Conservation (phyloP, 2,113 vertebrate genomes). For the Bothrops jararaca region DNA sequence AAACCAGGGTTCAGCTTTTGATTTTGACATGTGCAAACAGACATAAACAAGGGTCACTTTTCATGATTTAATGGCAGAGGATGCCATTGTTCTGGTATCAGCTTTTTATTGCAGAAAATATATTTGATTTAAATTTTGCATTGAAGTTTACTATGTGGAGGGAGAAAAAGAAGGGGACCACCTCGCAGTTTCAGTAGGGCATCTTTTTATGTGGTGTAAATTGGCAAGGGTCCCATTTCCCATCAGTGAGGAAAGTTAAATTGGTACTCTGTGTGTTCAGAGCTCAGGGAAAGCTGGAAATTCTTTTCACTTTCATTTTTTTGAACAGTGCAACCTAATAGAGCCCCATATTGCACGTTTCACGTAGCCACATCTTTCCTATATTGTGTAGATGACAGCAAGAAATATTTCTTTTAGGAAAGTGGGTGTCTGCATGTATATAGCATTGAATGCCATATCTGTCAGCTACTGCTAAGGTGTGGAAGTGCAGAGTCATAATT, state of each 20-base stretch:
- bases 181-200: neutral
- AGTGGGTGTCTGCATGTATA: neutral
- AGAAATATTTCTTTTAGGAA: neutral
- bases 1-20: neutral
- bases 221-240: neutral
- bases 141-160: neutral
- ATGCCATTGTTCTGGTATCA: neutral
- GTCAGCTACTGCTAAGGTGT: neutral
- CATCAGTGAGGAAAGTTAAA: neutral
- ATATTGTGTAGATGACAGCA: neutral
- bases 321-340: neutral
- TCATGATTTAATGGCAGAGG: neutral
- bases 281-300: neutral
- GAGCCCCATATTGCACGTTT: neutral
- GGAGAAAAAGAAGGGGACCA: neutral
- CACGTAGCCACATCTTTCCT: neutral
- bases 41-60: neutral
- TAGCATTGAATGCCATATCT: neutral
- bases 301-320: neutral
- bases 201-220: neutral
- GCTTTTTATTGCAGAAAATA: neutral
- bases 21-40: neutral
- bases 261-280: neutral
- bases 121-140: neutral
- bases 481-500: neutral